phyloP scores from a whole-genome alignment of 2,797 vertebrate genomes.

The Sylvilagus floridanus region DNA sequence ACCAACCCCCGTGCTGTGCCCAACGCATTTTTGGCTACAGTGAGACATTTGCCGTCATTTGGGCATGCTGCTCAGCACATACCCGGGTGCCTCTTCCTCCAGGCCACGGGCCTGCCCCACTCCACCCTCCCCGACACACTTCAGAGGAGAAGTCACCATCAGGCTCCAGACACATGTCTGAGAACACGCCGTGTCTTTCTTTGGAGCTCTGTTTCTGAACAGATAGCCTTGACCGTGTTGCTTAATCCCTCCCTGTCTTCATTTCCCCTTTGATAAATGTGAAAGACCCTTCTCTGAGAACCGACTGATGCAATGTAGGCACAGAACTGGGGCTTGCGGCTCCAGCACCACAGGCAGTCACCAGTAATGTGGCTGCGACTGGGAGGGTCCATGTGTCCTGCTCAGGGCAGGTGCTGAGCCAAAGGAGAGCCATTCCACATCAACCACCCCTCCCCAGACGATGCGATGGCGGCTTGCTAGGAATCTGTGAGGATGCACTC shows the following conservation, averaged over 20 bases:
- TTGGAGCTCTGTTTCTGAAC: neutral
- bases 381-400: neutral
- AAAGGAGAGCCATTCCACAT: neutral
- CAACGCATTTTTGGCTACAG: neutral
- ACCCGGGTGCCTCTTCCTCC: neutral
- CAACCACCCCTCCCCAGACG: neutral
- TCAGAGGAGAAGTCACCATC: neutral
- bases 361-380: neutral
- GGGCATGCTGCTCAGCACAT: fast-evolving
- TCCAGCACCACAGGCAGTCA: neutral
- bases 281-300: neutral
- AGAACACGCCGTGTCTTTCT: neutral
- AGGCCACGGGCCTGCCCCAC: neutral
- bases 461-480: neutral
- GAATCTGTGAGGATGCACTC: neutral
- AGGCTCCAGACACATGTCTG: neutral
- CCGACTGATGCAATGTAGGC: neutral
- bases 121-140: too few relatives aligned
- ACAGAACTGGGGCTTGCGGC: neutral
- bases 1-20: neutral
- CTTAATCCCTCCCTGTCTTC: neutral
- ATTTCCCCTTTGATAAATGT: neutral
- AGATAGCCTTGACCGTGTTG: neutral
- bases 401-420: neutral
- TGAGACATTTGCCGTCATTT: neutral